A percentile compares a stretch with the other conserved stretches of the same genome.
Conservation (phyloP, 2,888 invertebrate genomes). For the Napeogenes sylphis region DNA sequence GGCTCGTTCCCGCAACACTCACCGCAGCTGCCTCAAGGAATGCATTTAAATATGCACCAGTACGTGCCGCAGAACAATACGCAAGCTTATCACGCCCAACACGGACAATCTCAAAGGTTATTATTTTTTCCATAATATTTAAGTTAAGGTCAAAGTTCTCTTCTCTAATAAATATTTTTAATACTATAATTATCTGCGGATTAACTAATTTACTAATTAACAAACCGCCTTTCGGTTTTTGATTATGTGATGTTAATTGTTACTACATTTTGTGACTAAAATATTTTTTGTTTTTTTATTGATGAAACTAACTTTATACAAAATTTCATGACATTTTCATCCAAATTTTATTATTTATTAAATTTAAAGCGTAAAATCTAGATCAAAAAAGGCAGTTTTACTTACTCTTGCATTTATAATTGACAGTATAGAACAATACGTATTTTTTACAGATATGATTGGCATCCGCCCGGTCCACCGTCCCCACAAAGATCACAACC, state of each 20-base stretch:
- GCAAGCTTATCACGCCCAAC: conserved; percentile 46
- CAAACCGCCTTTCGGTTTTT: no score
- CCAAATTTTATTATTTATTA: no score
- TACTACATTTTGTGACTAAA: no score
- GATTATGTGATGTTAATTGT: no score
- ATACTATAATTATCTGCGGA: no score
- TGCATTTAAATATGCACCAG: conserved; percentile 36
- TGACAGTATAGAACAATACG: background rate
- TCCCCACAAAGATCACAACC: conserved; percentile 75
- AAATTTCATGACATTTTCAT: no score
- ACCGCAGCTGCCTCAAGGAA: conserved; percentile 40
- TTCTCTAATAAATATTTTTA: background rate
- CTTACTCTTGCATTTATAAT: no score
- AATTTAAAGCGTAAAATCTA: no score
- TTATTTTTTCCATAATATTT: background rate
- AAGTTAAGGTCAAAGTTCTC: background rate
- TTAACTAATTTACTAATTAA: background rate
- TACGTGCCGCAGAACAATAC: conserved; percentile 35
- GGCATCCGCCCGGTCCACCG: conserved; percentile 69
- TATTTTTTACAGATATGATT: conserved; percentile 54
- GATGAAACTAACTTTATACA: no score
- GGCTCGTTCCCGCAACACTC: conserved; percentile 40
- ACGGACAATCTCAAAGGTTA: conserved; percentile 51
- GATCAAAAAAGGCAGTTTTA: no score
- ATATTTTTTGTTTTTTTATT: no score